Evolutionary conservation across 1,140 invertebrate genomes (phyloP), one percentile per base, ranked within the genome.

Genomic region (Drosophila murphyi): DNA sequence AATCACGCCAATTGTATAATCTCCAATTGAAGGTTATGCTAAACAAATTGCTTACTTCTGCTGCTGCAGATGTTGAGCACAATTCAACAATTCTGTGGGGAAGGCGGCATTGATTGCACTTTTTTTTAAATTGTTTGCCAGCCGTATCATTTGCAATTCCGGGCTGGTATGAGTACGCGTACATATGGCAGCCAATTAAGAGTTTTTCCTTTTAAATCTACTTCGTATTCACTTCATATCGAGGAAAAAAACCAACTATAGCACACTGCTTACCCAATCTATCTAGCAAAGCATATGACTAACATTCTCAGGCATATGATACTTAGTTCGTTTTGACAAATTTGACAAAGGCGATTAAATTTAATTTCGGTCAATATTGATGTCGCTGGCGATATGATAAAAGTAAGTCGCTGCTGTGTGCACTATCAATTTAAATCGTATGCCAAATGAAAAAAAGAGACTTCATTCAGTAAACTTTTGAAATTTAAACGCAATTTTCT

Each of bases 301-400:
- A 83, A 67, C 31, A 47, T 32, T 35, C 35, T 28, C 3, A 37
- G 10, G 59, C 68, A 76, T 50, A 35, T 69, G 70, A 69, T 64
- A 69, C 72, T 76, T 70, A 37, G 10, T 54, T 62, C 37, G 37
- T 28, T 31, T 63, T 71, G 80, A 82, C 80, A 76, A 54, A 48
- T 76, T 63, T 83, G 83, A 89, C 83, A 89, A 62, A 62, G 48
- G 68, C 52, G 81, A 82, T 85, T 85, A 80, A 74, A 71, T 50
- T 68, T 80, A 83, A 89, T 83, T 80, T 80, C 39, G 39, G 62
- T 72, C 61, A 83, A 88, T 80, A 82, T 89, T 83, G 80, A 89
- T 89, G 34, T 74, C 62, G 29, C 48, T 57, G 41, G 34, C 45
- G 71, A 77, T 76, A 72, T 52, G 47, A 76, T 85, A 82, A 79